Evolutionary conservation across 2,797 vertebrate genomes (phyloP), one percentile per base, ranked within the genome.

Genomic region (Coranthus polyacanthus): DNA sequence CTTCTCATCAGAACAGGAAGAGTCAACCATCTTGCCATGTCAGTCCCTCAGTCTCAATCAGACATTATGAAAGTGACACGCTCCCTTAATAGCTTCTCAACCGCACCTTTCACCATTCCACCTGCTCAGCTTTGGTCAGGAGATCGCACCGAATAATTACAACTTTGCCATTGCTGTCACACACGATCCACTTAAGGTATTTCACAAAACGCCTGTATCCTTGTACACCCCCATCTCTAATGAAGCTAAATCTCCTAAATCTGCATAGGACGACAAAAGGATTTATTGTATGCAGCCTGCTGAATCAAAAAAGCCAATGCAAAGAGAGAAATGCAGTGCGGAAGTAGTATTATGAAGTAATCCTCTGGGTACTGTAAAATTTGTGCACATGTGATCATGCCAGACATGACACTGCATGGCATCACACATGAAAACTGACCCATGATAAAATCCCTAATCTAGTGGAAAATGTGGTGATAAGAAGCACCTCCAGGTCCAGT

Each of bases 21-120:
- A 62, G 29, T 74, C 32, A 7, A 36, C 53, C 34, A 7, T 47
- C 50, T 49, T 15, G 6, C 60, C 45, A 26, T 3, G 32, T 49
- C 58, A 45, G 21, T 20, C 8, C 46, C 18, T 26, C n/a, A 4
- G 36, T 50, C 18, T 26, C n/a, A 4, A 36, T 63, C 49, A 57
- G 18, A 21, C 45, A 1, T 3, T 50, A 72, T 58, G 60, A 32
- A 76, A 59, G 36, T 57, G 39, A 64, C 69, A 71, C 57, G 64
- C 60, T 77, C 81, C 73, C 50, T 83, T 67, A 59, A 74, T 66
- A 79, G 67, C 67, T 78, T 66, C 64, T 54, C 49, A 59, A 75
- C 75, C 72, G 63, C 55, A 68, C 46, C 39, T 57, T n/a, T 71
- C 58, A 37, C 54, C 0, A 8, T 55, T 44, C 70, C 54, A n/a